These are phyloP conservation scores for Beroe forskalii DNA, from an alignment of 37 sponge, comb jelly and placozoan species.

Conservation along the genomic window DNA sequence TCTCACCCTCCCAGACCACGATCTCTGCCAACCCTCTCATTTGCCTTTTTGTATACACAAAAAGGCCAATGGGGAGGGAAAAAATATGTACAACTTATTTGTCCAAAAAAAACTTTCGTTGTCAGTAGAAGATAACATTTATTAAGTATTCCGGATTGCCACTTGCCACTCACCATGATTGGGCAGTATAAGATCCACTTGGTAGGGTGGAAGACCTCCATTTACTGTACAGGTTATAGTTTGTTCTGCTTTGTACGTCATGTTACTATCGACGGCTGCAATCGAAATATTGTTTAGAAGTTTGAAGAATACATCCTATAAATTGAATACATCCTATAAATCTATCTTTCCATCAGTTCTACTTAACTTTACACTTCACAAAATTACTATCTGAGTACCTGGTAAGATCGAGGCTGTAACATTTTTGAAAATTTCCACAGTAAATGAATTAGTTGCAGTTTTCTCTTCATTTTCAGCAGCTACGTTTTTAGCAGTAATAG, in stretches of 20 bases:
- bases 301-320: too few species aligned
- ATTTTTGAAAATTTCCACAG: background rate
- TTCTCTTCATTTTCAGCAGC: background rate
- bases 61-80: too few species aligned
- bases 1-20: too few species aligned
- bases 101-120: too few species aligned
- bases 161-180: background rate
- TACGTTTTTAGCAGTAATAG: background rate
- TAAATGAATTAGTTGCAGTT: background rate
- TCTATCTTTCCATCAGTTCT: too few species aligned
- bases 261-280: background rate
- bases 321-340: too few species aligned
- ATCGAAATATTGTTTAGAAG: background rate
- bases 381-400: background rate
- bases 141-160: too few species aligned
- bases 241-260: background rate
- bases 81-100: background rate
- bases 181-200: conserved; percentile 17
- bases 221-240: conserved; percentile 20
- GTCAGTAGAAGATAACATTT: too few species aligned
- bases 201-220: background rate
- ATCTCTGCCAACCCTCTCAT: too few species aligned
- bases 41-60: too few species aligned
- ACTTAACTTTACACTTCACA: too few species aligned
- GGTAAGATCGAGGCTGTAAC: background rate